These are phyloP conservation scores for Lithobates pipiens DNA, from an alignment of 2,797 vertebrate species.

Conservation along the genomic window DNA sequence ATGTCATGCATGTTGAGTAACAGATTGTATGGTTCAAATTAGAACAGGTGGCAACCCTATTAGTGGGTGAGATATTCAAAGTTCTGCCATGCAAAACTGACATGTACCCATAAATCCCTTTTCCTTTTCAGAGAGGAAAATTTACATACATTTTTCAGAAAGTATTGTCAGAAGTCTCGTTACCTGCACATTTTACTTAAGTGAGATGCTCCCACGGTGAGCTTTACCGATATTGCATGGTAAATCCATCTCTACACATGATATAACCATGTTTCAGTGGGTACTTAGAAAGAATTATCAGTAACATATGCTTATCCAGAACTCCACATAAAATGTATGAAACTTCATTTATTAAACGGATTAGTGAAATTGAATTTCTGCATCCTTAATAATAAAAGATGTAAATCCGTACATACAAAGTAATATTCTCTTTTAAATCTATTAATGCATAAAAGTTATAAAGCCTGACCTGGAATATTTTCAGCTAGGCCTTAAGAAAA, in stretches of 20 bases:
- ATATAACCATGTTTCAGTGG: neutral
- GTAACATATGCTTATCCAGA: neutral
- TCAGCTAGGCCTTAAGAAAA: too few relatives aligned
- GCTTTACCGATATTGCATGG: neutral
- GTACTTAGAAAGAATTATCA: neutral
- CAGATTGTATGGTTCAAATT: too few relatives aligned
- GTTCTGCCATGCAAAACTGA: too few relatives aligned
- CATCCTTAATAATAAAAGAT: neutral
- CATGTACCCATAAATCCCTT: too few relatives aligned
- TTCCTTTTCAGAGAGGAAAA: too few relatives aligned
- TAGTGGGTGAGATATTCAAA: too few relatives aligned
- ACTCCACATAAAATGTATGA: neutral
- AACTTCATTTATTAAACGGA: neutral
- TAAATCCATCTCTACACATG: neutral
- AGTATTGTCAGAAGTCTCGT: neutral
- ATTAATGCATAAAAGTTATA: neutral
- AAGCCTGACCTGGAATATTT: too few relatives aligned
- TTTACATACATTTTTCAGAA: too few relatives aligned
- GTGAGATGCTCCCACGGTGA: neutral
- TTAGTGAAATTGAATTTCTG: slow-evolving; percentile 5
- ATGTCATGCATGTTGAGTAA: too few relatives aligned
- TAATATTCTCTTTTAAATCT: neutral
- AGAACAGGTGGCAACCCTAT: too few relatives aligned
- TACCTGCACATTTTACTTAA: neutral
- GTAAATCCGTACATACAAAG: neutral